Evolutionary conservation across 2,888 invertebrate genomes (phyloP).

Genomic region (Drosophila hamatofila): DNA sequence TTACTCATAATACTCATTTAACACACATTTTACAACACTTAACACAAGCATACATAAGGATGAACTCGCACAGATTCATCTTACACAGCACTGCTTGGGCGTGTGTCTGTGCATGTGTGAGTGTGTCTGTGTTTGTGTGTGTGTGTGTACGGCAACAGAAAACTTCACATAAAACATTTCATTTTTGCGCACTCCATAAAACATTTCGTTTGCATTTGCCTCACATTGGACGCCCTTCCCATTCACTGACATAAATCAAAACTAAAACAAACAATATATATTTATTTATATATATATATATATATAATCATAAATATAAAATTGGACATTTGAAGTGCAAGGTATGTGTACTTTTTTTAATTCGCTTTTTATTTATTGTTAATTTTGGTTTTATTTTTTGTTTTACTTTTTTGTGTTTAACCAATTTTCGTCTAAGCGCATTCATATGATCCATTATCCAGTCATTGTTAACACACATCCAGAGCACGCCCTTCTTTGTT

Average conservation of each 20-base stretch:
- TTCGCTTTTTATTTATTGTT: slow-evolving; percentile 48
- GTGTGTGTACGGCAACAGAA: slow-evolving; percentile 10
- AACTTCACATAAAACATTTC: slow-evolving; percentile 26
- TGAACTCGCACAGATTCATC: slow-evolving; percentile 12
- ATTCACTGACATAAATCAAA: slow-evolving; percentile 11
- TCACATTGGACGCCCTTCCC: slow-evolving; percentile 12
- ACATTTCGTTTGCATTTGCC: slow-evolving; percentile 46
- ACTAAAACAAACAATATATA: slow-evolving; percentile 14
- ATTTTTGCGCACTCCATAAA: slow-evolving; percentile 53
- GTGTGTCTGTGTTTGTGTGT: slow-evolving; percentile 17
- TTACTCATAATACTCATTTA: slow-evolving; percentile 52
- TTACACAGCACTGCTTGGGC: neutral
- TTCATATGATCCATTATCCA: neutral
- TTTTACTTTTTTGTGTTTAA: slow-evolving; percentile 10
- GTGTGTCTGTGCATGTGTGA: slow-evolving; percentile 9
- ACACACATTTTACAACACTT: slow-evolving; percentile 36
- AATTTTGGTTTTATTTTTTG: slow-evolving; percentile 13
- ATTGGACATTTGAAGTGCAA: slow-evolving; percentile 76
- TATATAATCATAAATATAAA: slow-evolving; percentile 28
- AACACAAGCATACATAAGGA: slow-evolving; percentile 42
- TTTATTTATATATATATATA: neutral
- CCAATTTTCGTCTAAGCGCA: neutral
- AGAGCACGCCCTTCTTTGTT: neutral
- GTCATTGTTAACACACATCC: neutral
- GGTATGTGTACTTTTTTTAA: slow-evolving; percentile 74